Base-by-base conservation (phyloP, 2,113 vertebrate genomes). In the Hippoglossus stenolepis region DNA sequence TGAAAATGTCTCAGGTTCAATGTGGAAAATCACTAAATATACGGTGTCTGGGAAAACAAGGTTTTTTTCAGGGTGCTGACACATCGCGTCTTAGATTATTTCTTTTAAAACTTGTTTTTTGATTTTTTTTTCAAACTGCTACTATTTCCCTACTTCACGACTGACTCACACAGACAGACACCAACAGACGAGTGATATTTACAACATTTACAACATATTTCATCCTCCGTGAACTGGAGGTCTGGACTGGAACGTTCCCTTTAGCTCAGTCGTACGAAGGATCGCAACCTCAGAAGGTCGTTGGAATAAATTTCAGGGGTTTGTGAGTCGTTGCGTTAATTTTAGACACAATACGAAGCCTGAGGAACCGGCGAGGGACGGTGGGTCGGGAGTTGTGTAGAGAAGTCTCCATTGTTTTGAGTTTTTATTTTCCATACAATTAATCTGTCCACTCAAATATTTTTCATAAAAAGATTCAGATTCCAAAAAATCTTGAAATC, bases 141-240 rank as follows among this genome's bases (percentile, higher is more conserved):
- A 91, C 85, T 26, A 58, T 90, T 87, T 87, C 45, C 83, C 90
- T 89, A 92, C 84, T 70, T 83, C 81, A 90, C 80, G 38, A 89
- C 64, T 12, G 88, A 89, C 76, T 75, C 78, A 75, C 89, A 93
- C 73, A 72, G 53, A 91, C 87, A 68, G 40, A 49, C 45, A 77
- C 60, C 18, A 65, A 86, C 85, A 75, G 35, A 87, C 77, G 47
- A 43, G 51, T 15, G 2, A 14, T 88, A 87, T 90, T 68, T 86
- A 92, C 87, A 92, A 35, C 76, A 91, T 89, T 53, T 86, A 92
- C 89, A 91, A 17, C 56, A 5, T 31, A 31, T 75, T 57, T 61
- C 17, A 10, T 73, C 66, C 79, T 68, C 72, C 23, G 20, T 23
- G 18, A 56, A 63, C 78, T 75, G 84, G 66, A 70, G 70, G 60